Base-by-base conservation (phyloP, 2,888 invertebrate species). In the Ennomos erosarius region DNA sequence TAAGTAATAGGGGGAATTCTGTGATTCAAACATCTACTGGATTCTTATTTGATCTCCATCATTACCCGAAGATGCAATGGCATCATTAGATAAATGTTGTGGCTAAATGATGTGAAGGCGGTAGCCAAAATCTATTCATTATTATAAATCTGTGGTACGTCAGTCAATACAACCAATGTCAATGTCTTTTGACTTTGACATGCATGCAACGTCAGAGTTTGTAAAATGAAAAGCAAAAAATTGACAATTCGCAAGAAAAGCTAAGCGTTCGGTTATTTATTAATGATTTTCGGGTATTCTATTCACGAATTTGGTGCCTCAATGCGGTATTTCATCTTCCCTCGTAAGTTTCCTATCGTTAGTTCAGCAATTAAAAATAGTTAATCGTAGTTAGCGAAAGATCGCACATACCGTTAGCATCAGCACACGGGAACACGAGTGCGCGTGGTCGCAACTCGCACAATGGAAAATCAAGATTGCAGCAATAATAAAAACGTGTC, bases 401-500 rank as follows among this genome's bases (percentile, higher is more conserved):
- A 58, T 34, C 35, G 26, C 26, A 49, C 37, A 40, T 52, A 58
- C 59, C 54, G 53, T 58, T 54, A 58, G 44, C 59, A 38, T 43
- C 26, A n/a, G 58, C 42, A 33, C 36, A 11, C 11, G n/a, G n/a
- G n/a, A n/a, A 61, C 59, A 67, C 65, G 64, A 55, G 64, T 36
- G 62, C 69, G 62, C 67, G 76, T 75, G 69, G 68, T 75, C 67
- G 71, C 64, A 44, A 59, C 57, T 59, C 68, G 56, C 76, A 88
- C 83, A 81, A 91, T 91, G 91, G 91, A 88, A 80, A 90, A 89
- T 81, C 82, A 83, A 79, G 87, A 88, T 47, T 51, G 38, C 69
- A 81, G 78, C 71, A 87, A 84, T 79, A 89, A 88, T 81, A 90
- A 90, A 84, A 90, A 89, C 83, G 84, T 88, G 83, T 88, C 92